These are phyloP conservation scores for Drosophila sechellia DNA, from an alignment of 1,140 invertebrate species.

Conservation along the genomic window DNA sequence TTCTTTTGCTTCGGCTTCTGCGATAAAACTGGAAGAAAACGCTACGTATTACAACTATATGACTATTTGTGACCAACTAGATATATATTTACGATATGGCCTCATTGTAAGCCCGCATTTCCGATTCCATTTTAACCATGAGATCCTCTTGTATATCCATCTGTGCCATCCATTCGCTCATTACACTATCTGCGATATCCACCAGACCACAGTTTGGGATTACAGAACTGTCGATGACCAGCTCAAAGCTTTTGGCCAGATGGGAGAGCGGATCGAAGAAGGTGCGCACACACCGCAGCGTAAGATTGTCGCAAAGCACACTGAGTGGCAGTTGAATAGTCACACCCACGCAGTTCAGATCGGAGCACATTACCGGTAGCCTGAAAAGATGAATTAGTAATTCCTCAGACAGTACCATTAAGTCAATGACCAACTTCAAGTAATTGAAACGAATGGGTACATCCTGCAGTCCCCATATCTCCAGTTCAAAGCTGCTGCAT, in stretches of 20 bases:
- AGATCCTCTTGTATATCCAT: conserved; percentile 46
- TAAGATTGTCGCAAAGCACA: conserved; percentile 64
- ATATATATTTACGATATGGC: conserved; percentile 26
- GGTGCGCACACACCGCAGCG: conserved; percentile 59
- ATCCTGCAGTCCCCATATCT: conserved; percentile 71
- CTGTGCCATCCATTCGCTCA: conserved; percentile 63
- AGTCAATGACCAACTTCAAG: conserved; percentile 46
- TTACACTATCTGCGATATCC: conserved; percentile 59
- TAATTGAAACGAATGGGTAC: conserved; percentile 58
- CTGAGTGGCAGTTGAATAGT: conserved; percentile 54
- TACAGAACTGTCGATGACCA: not conserved
- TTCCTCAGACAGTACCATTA: not conserved
- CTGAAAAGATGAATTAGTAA: conserved; percentile 12
- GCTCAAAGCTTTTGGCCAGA: conserved; percentile 45
- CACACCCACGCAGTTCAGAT: conserved; percentile 40
- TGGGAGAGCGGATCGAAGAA: conserved; percentile 67
- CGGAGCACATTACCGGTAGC: conserved; percentile 48
- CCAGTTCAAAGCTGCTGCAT: conserved; percentile 41
- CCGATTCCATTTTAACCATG: conserved; percentile 28
- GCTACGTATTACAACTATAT: not conserved
- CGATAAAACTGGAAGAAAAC: not conserved
- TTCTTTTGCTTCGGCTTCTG: not conserved
- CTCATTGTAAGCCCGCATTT: conserved; percentile 31
- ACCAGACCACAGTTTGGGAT: conserved; percentile 54
- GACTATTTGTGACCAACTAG: not conserved